Conservation (phyloP, 92 coral and sea anemone genomes). For the Paramuricea clavata region DNA sequence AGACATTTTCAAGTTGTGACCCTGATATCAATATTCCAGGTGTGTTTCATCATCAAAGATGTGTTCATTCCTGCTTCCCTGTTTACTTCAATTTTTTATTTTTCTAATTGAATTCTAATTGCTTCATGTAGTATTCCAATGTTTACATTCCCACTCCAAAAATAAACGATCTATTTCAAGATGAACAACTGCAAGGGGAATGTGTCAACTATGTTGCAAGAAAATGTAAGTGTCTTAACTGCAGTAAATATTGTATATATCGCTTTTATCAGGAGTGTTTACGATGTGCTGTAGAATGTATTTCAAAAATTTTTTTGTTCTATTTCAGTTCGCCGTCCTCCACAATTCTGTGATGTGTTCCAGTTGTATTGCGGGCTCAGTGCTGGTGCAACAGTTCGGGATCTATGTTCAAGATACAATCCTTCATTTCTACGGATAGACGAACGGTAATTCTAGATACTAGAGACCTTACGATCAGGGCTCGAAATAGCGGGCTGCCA, state of each 20-base stretch:
- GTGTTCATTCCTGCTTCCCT: not conserved
- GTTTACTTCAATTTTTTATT: not conserved
- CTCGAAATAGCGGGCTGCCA: no score
- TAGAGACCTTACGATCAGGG: no score
- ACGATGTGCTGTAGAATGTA: no score
- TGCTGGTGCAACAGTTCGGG: slow-evolving; percentile 97
- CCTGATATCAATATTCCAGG: slow-evolving; percentile 95
- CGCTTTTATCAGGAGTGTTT: no score
- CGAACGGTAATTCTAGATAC: no score
- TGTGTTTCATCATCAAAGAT: not conserved
- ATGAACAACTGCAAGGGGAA: slow-evolving; percentile 84
- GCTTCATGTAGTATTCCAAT: slow-evolving; percentile 79
- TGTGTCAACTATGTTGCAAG: slow-evolving; percentile 86
- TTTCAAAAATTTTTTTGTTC: no score
- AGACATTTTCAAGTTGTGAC: slow-evolving; percentile 89
- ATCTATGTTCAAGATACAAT: slow-evolving; percentile 88
- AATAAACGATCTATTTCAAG: slow-evolving; percentile 77
- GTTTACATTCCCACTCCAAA: slow-evolving; percentile 98
- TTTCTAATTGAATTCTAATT: slow-evolving; percentile 1
- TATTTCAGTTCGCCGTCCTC: slow-evolving; percentile 79
- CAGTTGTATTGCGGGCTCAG: slow-evolving; percentile 93
- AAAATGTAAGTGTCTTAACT: slow-evolving; percentile 73
- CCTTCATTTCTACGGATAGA: slow-evolving; percentile 84
- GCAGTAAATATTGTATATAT: no score
- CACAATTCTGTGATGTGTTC: slow-evolving; percentile 92